A percentile compares a stretch with the other conserved stretches of the same genome.
phyloP scores from a whole-genome alignment of 2,113 vertebrate genomes.

The Dolichotis patagonum region DNA sequence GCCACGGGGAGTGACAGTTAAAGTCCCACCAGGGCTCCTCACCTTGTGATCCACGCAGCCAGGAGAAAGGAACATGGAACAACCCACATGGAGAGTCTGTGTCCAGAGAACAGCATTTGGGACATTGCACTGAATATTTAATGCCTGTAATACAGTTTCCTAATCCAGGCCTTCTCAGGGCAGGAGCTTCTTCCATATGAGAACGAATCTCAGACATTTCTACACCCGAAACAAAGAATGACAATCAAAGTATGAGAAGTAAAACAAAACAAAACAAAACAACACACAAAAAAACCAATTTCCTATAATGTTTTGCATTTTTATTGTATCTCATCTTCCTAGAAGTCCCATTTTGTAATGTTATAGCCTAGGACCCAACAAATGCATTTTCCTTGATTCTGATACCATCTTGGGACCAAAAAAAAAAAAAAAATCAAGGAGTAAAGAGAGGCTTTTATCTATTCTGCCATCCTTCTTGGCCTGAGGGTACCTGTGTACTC shows the following conservation, averaged over 20 bases:
- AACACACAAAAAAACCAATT: neutral
- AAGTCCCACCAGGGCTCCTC: rapidly evolving
- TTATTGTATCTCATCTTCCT: neutral
- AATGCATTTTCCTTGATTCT: neutral
- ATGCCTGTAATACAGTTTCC: neutral
- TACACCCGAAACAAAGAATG: neutral
- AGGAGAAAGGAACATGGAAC: neutral
- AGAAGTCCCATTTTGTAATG: neutral
- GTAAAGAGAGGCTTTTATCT: neutral
- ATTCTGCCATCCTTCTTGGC: neutral
- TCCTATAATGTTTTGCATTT: neutral
- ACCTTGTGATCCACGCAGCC: neutral
- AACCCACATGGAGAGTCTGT: neutral
- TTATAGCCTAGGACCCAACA: neutral
- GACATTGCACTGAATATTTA: neutral
- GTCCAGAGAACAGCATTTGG: neutral
- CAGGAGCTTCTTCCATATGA: neutral
- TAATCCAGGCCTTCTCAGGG: neutral
- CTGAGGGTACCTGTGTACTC: neutral
- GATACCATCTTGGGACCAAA: neutral
- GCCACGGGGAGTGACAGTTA: rapidly evolving
- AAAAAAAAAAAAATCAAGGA: neutral
- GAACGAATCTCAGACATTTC: neutral
- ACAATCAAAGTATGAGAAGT: neutral
- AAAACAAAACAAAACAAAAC: neutral